phyloP scores from a whole-genome alignment of 2,888 invertebrate genomes.

The Tenthredo amoena region DNA sequence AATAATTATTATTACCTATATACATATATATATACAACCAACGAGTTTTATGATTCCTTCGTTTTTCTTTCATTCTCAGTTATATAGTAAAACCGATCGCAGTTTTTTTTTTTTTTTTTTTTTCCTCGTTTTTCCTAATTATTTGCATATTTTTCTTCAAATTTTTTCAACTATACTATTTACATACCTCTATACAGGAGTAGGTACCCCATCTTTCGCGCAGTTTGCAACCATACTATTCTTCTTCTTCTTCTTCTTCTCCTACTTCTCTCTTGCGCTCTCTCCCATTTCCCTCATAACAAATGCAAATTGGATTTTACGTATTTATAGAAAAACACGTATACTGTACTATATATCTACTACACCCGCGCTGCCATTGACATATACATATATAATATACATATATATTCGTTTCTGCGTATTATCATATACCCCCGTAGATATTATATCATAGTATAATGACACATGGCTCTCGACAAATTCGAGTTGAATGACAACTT shows the following conservation, averaged over 20 bases:
- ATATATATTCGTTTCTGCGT: not conserved
- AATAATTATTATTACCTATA: no score
- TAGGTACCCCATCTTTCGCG: not conserved
- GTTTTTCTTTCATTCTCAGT: not conserved
- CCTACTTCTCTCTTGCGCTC: constrained; percentile 47
- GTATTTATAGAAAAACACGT: constrained; percentile 58
- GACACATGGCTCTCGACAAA: no score
- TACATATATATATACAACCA: no score
- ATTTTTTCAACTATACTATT: no score
- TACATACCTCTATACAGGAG: not conserved
- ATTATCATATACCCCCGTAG: not conserved
- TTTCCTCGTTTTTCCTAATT: not conserved
- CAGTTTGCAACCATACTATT: not conserved
- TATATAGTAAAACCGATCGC: not conserved
- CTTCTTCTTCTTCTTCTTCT: constrained; percentile 52
- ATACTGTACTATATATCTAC: not conserved
- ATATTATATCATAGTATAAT: no score
- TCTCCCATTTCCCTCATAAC: constrained; percentile 34
- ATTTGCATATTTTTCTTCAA: no score
- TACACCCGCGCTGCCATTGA: not conserved
- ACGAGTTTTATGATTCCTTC: no score
- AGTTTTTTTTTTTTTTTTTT: not conserved
- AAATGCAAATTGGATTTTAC: constrained; percentile 63
- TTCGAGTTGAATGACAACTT: no score
- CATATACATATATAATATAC: not conserved